Evolutionary conservation across 2,113 vertebrate genomes (phyloP), one percentile per base, ranked within the genome.

Genomic region (Xenotilapia leptura): DNA sequence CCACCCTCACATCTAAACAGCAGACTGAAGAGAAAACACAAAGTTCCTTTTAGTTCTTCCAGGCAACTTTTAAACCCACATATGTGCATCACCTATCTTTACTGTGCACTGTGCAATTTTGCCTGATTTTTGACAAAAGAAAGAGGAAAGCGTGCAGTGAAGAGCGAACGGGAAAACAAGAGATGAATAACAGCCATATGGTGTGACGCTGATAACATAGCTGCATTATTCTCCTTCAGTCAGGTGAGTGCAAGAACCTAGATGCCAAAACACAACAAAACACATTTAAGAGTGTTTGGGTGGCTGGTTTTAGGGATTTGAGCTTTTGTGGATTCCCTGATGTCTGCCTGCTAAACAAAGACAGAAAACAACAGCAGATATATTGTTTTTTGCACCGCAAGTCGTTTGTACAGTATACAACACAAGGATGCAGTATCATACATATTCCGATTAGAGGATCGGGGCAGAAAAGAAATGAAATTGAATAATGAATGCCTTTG

Each of bases 401-500:
- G 79, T 45, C 33, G 55, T 45, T 86, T 80, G 40, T 81, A 84
- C 55, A 40, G 85, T 75, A 80, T 21, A 88, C 79, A 89, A 82
- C 73, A 85, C 17, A 9, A 47, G 10, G 80, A 58, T 3, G 54
- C 70, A 9, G 53, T 77, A 83, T 91, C 94, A 94, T 94, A 88
- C 89, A 93, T 94, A 94, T 94, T 94, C 90, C 4, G 86, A 95
- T 93, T 88, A 91, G 79, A 51, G 77, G 84, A 89, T 90, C 21
- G 31, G 62, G 73, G 87, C 65, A 82, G 84, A 90, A 65, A 89
- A 85, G 42, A 90, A 90, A 91, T 90, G 60, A 80, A 92, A 90
- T 90, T 94, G 93, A 94, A 93, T 94, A 92, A 95, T 94, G 90
- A 93, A 92, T 84, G 83, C 90, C 86, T 94, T 85, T 90, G 94